Conservation (phyloP, 2,113 vertebrate genomes). For the Dissostichus mawsoni region DNA sequence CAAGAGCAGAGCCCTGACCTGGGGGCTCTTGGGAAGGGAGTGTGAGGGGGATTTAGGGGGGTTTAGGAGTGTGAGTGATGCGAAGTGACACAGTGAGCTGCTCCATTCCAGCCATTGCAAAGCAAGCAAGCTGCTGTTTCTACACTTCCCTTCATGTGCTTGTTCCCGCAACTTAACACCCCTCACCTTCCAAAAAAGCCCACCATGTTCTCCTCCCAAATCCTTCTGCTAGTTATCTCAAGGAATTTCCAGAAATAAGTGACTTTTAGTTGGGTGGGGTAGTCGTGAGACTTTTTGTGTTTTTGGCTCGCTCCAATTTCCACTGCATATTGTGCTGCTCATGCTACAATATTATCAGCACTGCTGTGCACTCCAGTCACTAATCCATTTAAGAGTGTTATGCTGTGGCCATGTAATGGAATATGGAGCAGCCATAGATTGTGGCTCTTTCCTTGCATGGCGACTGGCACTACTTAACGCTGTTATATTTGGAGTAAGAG, state of each 20-base stretch:
- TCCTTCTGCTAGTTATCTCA: constrained; percentile 9
- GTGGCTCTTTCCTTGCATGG: constrained; percentile 47
- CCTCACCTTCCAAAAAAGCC: constrained; percentile 10
- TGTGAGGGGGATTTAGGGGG: constrained; percentile 32
- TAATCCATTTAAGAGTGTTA: constrained; percentile 79
- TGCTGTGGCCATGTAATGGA: constrained; percentile 74
- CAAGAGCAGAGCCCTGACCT: constrained; percentile 70
- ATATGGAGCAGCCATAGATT: constrained; percentile 59
- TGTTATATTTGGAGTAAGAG: constrained; percentile 50
- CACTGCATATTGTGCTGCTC: constrained; percentile 47
- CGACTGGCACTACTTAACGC: constrained; percentile 39
- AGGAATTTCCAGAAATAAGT: constrained; percentile 16
- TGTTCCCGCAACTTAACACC: constrained; percentile 30
- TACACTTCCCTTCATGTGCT: constrained; percentile 10
- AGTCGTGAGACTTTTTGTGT: constrained; percentile 4
- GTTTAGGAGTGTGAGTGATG: constrained; percentile 77
- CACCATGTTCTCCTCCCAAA: constrained; percentile 1
- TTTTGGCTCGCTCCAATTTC: constrained; percentile 19
- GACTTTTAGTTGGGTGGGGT: constrained; percentile 22
- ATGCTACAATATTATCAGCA: constrained; percentile 65
- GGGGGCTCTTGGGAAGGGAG: constrained; percentile 48
- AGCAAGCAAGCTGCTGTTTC: constrained; percentile 82
- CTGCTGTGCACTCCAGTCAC: constrained; percentile 63
- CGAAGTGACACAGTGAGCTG: constrained; percentile 79
- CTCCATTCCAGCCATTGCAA: constrained; percentile 83